Conservation (phyloP, 2,113 vertebrate species). For the Cyprinodon tularosa region DNA sequence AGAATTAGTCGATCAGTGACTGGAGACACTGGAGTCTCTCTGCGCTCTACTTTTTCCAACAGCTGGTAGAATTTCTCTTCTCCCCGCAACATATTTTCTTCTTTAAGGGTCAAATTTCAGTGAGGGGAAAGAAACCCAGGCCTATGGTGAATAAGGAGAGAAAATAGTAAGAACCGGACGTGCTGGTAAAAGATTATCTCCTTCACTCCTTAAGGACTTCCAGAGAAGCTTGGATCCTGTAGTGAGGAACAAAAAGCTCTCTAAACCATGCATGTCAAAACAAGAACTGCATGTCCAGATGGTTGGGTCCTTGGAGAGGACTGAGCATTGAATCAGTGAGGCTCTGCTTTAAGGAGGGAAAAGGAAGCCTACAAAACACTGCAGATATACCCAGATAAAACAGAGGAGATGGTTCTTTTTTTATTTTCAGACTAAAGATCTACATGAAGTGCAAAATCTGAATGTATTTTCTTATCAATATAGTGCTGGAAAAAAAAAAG, state of each 20-base stretch:
- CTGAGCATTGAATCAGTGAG: background rate
- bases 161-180: slow-evolving; percentile 7
- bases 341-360: too few species aligned
- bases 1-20: slow-evolving; percentile 1
- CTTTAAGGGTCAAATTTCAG: background rate
- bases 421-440: too few species aligned
- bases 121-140: slow-evolving; percentile 14
- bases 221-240: background rate
- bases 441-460: too few species aligned
- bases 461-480: too few species aligned
- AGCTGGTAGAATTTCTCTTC: slow-evolving; percentile 24
- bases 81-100: slow-evolving; percentile 10
- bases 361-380: too few species aligned
- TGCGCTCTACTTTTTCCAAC: background rate
- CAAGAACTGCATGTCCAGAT: background rate
- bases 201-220: background rate
- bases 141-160: slow-evolving; percentile 8
- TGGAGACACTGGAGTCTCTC: background rate
- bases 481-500: too few species aligned
- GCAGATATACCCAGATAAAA: too few species aligned
- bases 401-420: too few species aligned
- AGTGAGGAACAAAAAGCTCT: background rate
- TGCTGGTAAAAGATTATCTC: background rate
- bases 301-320: background rate
- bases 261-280: background rate